Evolutionary conservation across 2,888 invertebrate genomes (phyloP).

Genomic region (Therioaphis trifolii): DNA sequence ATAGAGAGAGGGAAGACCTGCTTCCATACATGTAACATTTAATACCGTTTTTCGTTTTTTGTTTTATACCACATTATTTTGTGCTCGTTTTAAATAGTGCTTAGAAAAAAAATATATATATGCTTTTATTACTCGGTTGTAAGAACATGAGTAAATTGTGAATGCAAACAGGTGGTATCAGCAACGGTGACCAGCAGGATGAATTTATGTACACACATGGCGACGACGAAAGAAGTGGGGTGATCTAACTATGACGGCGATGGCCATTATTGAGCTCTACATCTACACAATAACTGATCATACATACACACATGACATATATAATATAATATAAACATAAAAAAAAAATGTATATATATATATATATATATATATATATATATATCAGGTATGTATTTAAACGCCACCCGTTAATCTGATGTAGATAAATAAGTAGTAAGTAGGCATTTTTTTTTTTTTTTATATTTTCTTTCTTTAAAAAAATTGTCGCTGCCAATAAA

Average conservation of each 20-base stretch:
- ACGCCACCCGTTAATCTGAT: background rate
- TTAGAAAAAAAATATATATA: background rate
- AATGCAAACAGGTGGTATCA: constrained; percentile 34
- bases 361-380: too few species aligned
- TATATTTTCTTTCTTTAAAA: background rate
- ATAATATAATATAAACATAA: background rate
- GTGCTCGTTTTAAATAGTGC: background rate
- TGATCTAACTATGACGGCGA: background rate
- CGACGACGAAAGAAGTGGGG: background rate
- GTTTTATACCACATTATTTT: constrained; percentile 29
- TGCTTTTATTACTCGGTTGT: background rate
- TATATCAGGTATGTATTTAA: too few species aligned
- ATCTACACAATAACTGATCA: background rate
- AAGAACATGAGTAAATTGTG: constrained; percentile 25
- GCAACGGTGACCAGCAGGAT: constrained; percentile 9
- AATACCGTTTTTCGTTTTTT: constrained; percentile 18
- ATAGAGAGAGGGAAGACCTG: background rate
- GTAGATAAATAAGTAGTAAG: background rate
- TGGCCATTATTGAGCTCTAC: constrained; percentile 13
- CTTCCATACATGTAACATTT: constrained; percentile 22
- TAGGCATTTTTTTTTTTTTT: background rate
- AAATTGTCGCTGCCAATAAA: background rate
- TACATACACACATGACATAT: background rate
- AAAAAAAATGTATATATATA: background rate
- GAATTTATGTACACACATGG: constrained; percentile 5